Evolutionary conservation across 2,888 invertebrate genomes (phyloP).

Genomic region (Patella depressa): DNA sequence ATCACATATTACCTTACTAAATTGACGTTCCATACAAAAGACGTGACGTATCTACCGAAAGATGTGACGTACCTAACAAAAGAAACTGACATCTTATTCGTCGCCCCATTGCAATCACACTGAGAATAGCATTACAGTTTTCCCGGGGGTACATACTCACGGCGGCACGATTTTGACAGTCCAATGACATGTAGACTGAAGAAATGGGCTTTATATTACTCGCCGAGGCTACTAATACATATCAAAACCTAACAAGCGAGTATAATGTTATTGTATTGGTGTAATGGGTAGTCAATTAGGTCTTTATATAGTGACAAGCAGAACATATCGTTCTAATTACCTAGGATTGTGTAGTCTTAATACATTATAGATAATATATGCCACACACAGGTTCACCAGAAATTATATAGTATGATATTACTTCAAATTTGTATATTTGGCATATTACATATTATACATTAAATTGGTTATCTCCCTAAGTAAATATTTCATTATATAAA

Average conservation of each 20-base stretch:
- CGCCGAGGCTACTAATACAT: neutral
- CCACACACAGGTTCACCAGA: no score
- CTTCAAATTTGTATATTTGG: no score
- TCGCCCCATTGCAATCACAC: neutral
- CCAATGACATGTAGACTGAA: neutral
- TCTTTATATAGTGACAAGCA: neutral
- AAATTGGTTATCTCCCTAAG: no score
- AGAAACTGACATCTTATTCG: neutral
- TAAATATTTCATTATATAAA: no score
- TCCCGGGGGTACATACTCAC: neutral
- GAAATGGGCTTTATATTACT: neutral
- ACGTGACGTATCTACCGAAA: neutral
- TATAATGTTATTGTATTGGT: neutral
- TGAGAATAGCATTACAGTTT: neutral
- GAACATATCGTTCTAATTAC: conserved; percentile 10
- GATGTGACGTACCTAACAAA: conserved; percentile 8
- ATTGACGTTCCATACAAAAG: neutral
- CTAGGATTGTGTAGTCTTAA: neutral
- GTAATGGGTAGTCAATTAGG: conserved; percentile 7
- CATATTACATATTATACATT: no score
- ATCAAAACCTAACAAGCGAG: neutral
- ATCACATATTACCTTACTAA: conserved; percentile 4
- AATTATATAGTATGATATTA: no score
- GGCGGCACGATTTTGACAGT: conserved; percentile 7
- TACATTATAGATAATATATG: no score